A percentile compares a stretch with the other conserved stretches of the same genome.
These are phyloP conservation scores for Lethrus apterus DNA, from an alignment of 1,140 invertebrate species.

Conservation along the genomic window DNA sequence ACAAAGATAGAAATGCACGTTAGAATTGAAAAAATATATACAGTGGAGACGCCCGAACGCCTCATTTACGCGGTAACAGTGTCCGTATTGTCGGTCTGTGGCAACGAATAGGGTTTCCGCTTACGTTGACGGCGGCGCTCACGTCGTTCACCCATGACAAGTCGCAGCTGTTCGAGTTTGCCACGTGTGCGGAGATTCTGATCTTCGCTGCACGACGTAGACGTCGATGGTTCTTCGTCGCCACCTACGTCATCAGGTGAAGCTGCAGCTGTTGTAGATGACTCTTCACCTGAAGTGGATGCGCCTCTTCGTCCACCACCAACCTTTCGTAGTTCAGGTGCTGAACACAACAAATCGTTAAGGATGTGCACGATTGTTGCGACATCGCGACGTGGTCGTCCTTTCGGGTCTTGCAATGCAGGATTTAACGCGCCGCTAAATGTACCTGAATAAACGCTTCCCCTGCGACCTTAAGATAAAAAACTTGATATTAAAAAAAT, in stretches of 20 bases:
- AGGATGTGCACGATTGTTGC: constrained; percentile 92
- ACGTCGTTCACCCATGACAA: constrained; percentile 82
- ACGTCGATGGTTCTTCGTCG: constrained; percentile 18
- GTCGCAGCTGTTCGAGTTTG: constrained; percentile 75
- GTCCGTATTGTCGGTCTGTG: constrained; percentile 31
- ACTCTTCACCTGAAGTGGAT: constrained; percentile 5
- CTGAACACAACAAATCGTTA: constrained; percentile 85
- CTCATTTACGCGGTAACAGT: constrained; percentile 35
- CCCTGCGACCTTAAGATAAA: constrained; percentile 55
- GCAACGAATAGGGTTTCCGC: constrained; percentile 64
- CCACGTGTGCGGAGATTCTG: constrained; percentile 55
- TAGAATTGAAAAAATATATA: constrained; percentile 11
- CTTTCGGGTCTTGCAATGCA: constrained; percentile 79
- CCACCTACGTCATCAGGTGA: constrained; percentile 20
- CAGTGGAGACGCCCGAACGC: background rate
- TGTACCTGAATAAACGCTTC: constrained; percentile 80
- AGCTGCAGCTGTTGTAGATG: constrained; percentile 19
- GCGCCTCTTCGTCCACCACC: constrained; percentile 12
- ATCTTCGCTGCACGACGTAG: constrained; percentile 39
- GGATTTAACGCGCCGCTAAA: constrained; percentile 86
- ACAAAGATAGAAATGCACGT: constrained; percentile 12
- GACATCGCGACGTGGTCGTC: constrained; percentile 84
- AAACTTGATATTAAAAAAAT: background rate
- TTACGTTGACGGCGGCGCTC: constrained; percentile 72
- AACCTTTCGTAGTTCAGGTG: constrained; percentile 48